Evolutionary conservation across 2,888 invertebrate species (phyloP), one percentile per base, ranked within the genome.

Genomic region (Polydrusus tereticollis): DNA sequence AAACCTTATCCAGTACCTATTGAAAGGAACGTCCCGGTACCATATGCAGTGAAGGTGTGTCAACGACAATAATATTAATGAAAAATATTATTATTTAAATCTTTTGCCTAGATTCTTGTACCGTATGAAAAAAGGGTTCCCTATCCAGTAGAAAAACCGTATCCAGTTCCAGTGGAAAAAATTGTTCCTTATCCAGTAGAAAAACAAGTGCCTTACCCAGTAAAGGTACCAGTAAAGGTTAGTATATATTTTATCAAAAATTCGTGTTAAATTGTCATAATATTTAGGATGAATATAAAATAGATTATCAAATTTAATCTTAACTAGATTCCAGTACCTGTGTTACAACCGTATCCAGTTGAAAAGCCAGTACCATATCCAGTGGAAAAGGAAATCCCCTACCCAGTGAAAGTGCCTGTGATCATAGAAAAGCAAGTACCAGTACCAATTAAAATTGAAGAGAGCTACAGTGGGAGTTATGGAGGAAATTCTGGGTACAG

Each of bases 1-100:
- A 87, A 87, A 84, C 91, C 91, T 14, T 88, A 88, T 86, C 89
- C 89, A 77, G 89, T 71, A n/a, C 21, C 59, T 6, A 45, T 66
- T 26, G 52, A 65, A 21, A 52, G 47, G n/a, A 71, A 59, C 6
- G 71, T 71, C 6, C 50, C 59, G 12, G 68, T 68, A 38, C 64
- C 52, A 52, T 64, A 52, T 36, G 67, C 80, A 38, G 78, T 82
- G 2, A 83, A 83, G 78, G 80, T 83, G 29, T 82, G n/a, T n/a
- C 12, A 38, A 4, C 10, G 4, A n/a, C n/a, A 12, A 1, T 12
- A 38, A 38, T 12, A 2, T 38, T 38, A 38, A 38, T n/a, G n/a
- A 38, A 12, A 38, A 2, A 12, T 38, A 12, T 38, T n/a, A 38
- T 2, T 38, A 4, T 38, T 38, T 12, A 38, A 4, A 2, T 12